These are phyloP conservation scores for Anticlea derivata DNA, from an alignment of 2,888 invertebrate genomes.

Conservation along the genomic window DNA sequence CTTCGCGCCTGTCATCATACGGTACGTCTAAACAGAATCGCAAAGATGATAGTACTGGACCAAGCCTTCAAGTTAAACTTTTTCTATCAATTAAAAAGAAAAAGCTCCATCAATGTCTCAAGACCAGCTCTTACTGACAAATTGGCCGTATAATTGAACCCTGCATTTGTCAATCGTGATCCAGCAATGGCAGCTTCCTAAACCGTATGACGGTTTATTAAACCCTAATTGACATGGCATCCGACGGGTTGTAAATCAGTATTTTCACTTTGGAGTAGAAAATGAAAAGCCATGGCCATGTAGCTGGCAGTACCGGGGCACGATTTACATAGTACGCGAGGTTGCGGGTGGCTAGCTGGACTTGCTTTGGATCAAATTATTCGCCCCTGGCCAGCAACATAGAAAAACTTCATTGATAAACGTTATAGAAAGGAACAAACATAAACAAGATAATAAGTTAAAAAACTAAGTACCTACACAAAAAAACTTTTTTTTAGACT, in stretches of 20 bases:
- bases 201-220: slow-evolving; percentile 48
- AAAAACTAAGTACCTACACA: too few species aligned
- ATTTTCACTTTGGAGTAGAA: slow-evolving; percentile 53
- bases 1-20: too few species aligned
- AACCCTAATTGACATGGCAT: slow-evolving; percentile 54
- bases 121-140: slow-evolving; percentile 7
- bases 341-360: slow-evolving; percentile 34
- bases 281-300: slow-evolving; percentile 48
- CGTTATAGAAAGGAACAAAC: too few species aligned
- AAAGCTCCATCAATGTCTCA: slow-evolving; percentile 10
- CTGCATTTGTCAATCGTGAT: slow-evolving; percentile 44
- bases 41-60: too few species aligned
- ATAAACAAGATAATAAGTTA: too few species aligned
- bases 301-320: slow-evolving; percentile 39
- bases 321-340: slow-evolving; percentile 47
- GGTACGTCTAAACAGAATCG: too few species aligned
- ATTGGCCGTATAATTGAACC: slow-evolving; percentile 34
- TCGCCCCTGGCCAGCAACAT: not conserved
- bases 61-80: too few species aligned
- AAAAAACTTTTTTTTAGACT: too few species aligned
- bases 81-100: slow-evolving; percentile 18
- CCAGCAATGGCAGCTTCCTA: slow-evolving; percentile 28
- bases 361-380: slow-evolving; percentile 8
- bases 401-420: too few species aligned
- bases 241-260: slow-evolving; percentile 52